Evolutionary conservation across 2,797 vertebrate species (phyloP), one percentile per base, ranked within the genome.

Genomic region (Meriones psammophilus): DNA sequence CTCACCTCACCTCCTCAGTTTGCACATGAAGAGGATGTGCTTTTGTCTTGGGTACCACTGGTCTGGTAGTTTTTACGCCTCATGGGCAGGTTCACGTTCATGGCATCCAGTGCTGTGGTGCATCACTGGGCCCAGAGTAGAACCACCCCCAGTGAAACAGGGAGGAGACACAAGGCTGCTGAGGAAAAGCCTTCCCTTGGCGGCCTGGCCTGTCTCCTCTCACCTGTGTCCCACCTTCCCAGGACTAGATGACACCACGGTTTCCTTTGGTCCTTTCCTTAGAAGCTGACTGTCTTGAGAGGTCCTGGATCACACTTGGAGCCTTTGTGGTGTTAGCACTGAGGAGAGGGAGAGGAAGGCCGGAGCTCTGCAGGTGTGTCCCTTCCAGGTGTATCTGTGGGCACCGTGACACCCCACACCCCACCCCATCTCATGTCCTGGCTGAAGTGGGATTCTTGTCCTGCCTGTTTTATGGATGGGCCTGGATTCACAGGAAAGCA

Each of bases 191-290:
- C 60, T 89, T 46, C 22, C 20, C 62, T 26, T 30, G 33, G 33
- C 6, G 1, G 24, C 60, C 74, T 62, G 54, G 69, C 68, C 62
- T 28, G 3, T 66, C 13, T 28, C 20, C 8, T 74, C 50, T 20
- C 39, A 3, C 3, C 15, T 64, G 0, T 4, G 15, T 56, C 33
- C 71, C 3, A 26, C 28, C 14, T 50, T 6, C 2, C 33, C 54
- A 54, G 22, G 64, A 26, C 14, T 50, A 1, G 76, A 42, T 79
- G 92, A 79, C 2, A 7, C 73, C 10, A 0, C 20, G 18, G 58
- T 14, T 76, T 88, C 42, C 22, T 68, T 86, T 58, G 50, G 68
- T 58, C 68, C 0, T 36, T 88, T 74, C 13, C 60, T 78, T 69
- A 80, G 73, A 33, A 2, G 17, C 2, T 81, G 36, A 56, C n/a